Conservation (phyloP, 2,888 invertebrate genomes). For the Selenia dentaria region DNA sequence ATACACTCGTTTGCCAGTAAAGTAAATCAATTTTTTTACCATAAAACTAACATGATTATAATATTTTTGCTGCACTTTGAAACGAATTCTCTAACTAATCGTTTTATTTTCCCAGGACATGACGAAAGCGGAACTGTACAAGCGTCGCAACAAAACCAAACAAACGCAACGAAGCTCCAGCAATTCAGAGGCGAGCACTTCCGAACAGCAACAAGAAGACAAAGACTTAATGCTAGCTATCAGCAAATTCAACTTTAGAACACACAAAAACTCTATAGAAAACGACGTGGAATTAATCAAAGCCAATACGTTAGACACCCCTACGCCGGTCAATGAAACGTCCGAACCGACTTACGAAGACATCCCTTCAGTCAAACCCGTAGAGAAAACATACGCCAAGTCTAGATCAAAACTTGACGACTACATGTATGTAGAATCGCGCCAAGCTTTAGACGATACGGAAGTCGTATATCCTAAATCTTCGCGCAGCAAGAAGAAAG, state of each 20-base stretch:
- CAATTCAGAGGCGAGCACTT: constrained; percentile 53
- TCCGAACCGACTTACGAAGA: constrained; percentile 60
- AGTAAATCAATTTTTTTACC: too few relatives aligned
- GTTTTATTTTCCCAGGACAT: constrained; percentile 70
- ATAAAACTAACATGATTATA: too few relatives aligned
- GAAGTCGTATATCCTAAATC: constrained; percentile 67
- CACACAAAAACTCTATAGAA: constrained; percentile 70
- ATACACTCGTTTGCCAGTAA: too few relatives aligned
- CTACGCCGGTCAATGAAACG: constrained; percentile 58
- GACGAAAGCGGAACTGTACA: constrained; percentile 79
- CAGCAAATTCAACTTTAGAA: constrained; percentile 49
- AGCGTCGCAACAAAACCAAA: constrained; percentile 73
- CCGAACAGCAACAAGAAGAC: constrained; percentile 44
- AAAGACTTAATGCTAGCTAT: constrained; percentile 60
- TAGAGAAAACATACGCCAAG: constrained; percentile 73
- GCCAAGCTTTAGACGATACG: constrained; percentile 64
- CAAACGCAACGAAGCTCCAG: constrained; percentile 51
- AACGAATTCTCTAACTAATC: too few relatives aligned
- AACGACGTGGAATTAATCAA: constrained; percentile 72
- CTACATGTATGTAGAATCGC: constrained; percentile 73
- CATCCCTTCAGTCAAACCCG: constrained; percentile 67
- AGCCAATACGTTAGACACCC: constrained; percentile 67
- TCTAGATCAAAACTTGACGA: constrained; percentile 71
- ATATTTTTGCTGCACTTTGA: too few relatives aligned
- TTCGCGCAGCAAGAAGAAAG: constrained; percentile 56